phyloP scores from a whole-genome alignment of 1,140 invertebrate genomes.

The Orchestia grillus region DNA sequence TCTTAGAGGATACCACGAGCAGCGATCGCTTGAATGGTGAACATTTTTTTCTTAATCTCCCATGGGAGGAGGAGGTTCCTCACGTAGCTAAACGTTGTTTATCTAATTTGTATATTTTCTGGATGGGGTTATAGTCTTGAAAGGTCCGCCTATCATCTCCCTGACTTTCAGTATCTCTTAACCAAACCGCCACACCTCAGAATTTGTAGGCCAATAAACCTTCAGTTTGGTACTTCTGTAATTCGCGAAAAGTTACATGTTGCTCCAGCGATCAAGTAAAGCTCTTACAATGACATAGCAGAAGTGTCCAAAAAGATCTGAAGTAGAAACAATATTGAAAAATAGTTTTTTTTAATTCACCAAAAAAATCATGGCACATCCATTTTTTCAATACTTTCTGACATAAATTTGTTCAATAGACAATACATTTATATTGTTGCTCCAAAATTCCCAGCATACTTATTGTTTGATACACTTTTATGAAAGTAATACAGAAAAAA shows the following conservation, averaged over 20 bases:
- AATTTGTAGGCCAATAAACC: not conserved
- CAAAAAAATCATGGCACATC: not conserved
- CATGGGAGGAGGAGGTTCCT: too few relatives aligned
- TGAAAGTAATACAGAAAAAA: not conserved
- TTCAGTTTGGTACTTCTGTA: not conserved
- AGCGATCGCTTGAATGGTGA: too few relatives aligned
- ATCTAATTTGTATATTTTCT: too few relatives aligned
- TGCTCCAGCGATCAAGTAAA: not conserved
- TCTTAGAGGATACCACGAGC: too few relatives aligned
- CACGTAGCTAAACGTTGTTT: too few relatives aligned
- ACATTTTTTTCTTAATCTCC: too few relatives aligned
- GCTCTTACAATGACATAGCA: not conserved
- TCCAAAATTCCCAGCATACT: not conserved
- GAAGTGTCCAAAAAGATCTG: not conserved
- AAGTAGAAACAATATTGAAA: not conserved
- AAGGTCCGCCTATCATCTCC: too few relatives aligned
- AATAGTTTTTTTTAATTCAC: not conserved
- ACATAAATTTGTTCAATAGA: not conserved
- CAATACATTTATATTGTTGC: not conserved
- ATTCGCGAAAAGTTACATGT: not conserved
- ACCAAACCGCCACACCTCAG: too few relatives aligned
- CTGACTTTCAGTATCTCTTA: too few relatives aligned
- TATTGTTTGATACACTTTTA: not conserved
- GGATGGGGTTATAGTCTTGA: too few relatives aligned
- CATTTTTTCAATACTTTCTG: not conserved